These are phyloP conservation scores for Falco rusticolus DNA, from an alignment of 2,797 vertebrate genomes.

Conservation along the genomic window DNA sequence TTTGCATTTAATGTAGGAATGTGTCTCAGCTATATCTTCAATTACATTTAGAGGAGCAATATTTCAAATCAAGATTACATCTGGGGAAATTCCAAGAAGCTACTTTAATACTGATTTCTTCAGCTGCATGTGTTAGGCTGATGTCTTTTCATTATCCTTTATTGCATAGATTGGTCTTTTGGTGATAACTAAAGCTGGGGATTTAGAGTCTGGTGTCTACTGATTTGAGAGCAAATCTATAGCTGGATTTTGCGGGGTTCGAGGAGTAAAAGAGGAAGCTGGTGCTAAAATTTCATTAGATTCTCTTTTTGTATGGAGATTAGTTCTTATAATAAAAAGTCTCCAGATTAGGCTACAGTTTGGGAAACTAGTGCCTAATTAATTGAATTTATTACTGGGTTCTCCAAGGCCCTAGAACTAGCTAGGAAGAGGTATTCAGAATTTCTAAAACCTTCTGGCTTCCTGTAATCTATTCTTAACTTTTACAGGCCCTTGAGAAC, in stretches of 20 bases:
- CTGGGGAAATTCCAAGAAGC: background rate
- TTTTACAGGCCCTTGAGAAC: background rate
- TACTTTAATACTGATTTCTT: background rate
- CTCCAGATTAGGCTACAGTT: background rate
- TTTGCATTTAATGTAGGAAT: background rate
- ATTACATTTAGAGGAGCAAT: background rate
- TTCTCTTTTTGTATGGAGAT: background rate
- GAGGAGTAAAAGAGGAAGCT: background rate
- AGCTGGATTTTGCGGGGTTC: background rate
- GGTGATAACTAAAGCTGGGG: background rate
- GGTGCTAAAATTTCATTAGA: background rate
- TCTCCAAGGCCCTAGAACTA: background rate
- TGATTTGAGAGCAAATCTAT: background rate
- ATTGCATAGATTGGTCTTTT: background rate
- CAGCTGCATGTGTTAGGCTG: fast-evolving
- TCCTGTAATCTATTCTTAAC: background rate
- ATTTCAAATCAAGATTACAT: background rate
- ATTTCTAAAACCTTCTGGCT: background rate
- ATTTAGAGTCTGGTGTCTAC: background rate
- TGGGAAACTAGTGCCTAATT: background rate
- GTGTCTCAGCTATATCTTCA: background rate
- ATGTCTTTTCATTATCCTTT: background rate
- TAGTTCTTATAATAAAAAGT: background rate
- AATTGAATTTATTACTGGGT: background rate
- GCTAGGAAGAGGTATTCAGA: background rate